phyloP scores from a whole-genome alignment of 2,888 invertebrate species.

The Hololepta plana region DNA sequence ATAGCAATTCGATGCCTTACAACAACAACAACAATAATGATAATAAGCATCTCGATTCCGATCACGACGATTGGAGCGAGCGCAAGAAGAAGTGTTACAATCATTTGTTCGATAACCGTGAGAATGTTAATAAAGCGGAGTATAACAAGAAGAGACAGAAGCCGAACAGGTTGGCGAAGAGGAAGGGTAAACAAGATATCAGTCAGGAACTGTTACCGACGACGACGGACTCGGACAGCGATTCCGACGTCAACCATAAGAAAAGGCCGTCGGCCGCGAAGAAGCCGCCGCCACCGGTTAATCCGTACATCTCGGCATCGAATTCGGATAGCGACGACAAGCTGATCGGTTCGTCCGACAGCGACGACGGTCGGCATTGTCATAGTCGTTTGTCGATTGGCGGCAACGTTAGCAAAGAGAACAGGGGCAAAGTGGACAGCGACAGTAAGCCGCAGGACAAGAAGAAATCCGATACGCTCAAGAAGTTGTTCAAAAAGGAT shows the following conservation, averaged over 20 bases:
- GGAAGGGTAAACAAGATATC: constrained; percentile 23
- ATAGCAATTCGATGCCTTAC: too few relatives aligned
- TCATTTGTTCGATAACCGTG: constrained; percentile 10
- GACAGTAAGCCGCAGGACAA: constrained; percentile 41
- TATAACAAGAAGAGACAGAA: constrained; percentile 12
- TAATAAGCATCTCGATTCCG: constrained; percentile 15
- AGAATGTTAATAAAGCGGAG: constrained; percentile 7
- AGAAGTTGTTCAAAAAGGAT: constrained; percentile 42
- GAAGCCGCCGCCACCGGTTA: constrained; percentile 11
- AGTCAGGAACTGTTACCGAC: constrained; percentile 18
- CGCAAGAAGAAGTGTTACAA: constrained; percentile 14
- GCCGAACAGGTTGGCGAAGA: constrained; percentile 14
- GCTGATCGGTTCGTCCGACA: constrained; percentile 13
- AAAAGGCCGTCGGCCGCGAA: constrained; percentile 18
- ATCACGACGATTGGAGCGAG: constrained; percentile 22
- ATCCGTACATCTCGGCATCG: constrained; percentile 11
- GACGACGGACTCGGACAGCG: constrained; percentile 26
- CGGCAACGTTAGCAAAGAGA: constrained; percentile 9
- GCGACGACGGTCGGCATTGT: constrained; percentile 9
- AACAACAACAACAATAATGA: constrained; percentile 13
- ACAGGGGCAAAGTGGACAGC: constrained; percentile 24
- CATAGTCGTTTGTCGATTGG: background rate
- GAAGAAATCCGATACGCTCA: constrained; percentile 49
- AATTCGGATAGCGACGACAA: constrained; percentile 15
- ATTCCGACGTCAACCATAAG: constrained; percentile 15